Evolutionary conservation across 2,113 vertebrate species (phyloP).

Genomic region (Xenus cinereus): DNA sequence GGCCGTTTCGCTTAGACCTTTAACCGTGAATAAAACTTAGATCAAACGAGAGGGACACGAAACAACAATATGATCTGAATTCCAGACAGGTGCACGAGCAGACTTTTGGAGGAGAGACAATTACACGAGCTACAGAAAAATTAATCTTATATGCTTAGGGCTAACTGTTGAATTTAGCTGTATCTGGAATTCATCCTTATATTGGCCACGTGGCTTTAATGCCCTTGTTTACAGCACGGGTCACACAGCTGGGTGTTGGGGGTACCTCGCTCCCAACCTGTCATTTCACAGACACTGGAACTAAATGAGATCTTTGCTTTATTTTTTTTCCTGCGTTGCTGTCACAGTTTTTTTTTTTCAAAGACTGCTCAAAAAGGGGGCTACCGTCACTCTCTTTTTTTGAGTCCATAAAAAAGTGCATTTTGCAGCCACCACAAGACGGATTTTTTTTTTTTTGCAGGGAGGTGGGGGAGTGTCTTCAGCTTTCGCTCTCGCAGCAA

Average conservation of each 20-base stretch:
- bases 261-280: not conserved
- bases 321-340: not conserved
- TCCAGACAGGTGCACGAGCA: conserved; percentile 17
- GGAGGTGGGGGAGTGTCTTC: not conserved
- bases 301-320: not conserved
- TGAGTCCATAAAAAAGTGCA: not conserved
- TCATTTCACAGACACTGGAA: not conserved
- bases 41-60: not conserved
- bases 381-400: not conserved
- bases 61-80: not conserved
- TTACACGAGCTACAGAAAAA: not conserved
- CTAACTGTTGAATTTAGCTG: not conserved
- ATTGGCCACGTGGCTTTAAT: not conserved
- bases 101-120: conserved; percentile 4
- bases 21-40: not conserved
- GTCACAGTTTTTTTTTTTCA: not conserved
- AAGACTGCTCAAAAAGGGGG: not conserved
- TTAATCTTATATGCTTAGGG: not conserved
- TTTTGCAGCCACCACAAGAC: not conserved
- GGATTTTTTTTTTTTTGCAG: not conserved
- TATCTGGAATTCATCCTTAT: not conserved
- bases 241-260: not conserved
- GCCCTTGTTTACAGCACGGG: not conserved
- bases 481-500: not conserved
- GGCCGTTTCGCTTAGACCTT: not conserved